Evolutionary conservation across 2,797 vertebrate species (phyloP), one percentile per base, ranked within the genome.

Genomic region (Podargus strigoides): DNA sequence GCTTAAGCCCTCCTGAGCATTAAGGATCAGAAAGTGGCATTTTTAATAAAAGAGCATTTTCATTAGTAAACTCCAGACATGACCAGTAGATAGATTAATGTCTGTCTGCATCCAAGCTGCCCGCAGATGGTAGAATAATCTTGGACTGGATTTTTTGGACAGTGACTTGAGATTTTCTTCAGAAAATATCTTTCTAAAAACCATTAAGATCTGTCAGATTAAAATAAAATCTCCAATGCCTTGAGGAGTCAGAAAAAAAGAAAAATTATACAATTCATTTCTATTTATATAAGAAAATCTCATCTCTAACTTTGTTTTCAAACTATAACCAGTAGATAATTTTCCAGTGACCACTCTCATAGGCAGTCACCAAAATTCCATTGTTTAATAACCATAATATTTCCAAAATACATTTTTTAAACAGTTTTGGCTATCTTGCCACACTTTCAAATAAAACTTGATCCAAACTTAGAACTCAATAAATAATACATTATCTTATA

Each of bases 41-140:
- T 96, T 96, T 95, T 88, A 97, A 97, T 95, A 95, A 96, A 95
- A 94, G 75, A 84, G 79, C 70, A 60, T 96, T 97, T 95, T 95
- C 63, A 5, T 88, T 89, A 94, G 90, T 91, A 96, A 97, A 94
- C 72, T 80, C 70, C 8, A 95, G 87, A 88, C 93, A 96, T 94
- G 83, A 95, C 94, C 93, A 93, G n/a, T 94, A 86, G 92, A 95
- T 87, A 94, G 91, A 96, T 90, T 95, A 95, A 95, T 67, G 73
- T 91, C 77, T 96, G 83, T 60, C 56, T 58, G 87, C 83, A 93
- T 96, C 91, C 94, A 91, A 84, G 91, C 80, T 93, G 83, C 79
- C 95, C 70, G 90, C 95, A 97, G 95, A 97, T 96, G 93, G 94
- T 90, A 58, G 77, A 91, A 88, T 91, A 93, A 88, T 94, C 89